Evolutionary conservation across 2,113 vertebrate genomes (phyloP).

Genomic region (Castor canadensis): DNA sequence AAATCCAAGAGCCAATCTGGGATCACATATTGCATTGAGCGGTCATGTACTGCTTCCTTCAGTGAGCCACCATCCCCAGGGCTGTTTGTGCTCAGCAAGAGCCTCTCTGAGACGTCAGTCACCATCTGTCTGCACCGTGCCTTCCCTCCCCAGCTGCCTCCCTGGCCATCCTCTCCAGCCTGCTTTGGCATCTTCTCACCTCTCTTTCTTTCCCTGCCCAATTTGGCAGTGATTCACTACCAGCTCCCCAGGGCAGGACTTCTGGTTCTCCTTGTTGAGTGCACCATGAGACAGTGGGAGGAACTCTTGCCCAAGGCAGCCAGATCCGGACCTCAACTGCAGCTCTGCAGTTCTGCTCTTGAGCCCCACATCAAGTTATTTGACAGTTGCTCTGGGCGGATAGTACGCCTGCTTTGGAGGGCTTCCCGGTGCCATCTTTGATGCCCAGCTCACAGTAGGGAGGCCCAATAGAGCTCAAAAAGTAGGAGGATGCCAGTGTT

Average conservation of each 20-base stretch:
- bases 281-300: rapidly evolving
- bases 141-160: no score
- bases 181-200: neutral
- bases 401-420: neutral
- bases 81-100: rapidly evolving
- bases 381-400: neutral
- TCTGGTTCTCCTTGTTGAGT: neutral
- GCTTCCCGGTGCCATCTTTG: neutral
- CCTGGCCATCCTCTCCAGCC: neutral
- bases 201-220: no score
- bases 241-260: neutral
- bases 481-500: neutral
- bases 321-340: neutral
- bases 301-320: neutral
- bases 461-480: neutral
- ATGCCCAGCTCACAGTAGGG: neutral
- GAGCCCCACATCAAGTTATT: no score
- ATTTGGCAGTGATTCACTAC: neutral
- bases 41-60: neutral
- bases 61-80: neutral
- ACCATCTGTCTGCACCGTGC: neutral
- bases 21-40: neutral
- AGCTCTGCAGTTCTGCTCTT: neutral
- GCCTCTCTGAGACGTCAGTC: neutral
- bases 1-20: neutral